A percentile compares a stretch with the other conserved stretches of the same genome.
Evolutionary conservation across 2,888 invertebrate genomes (phyloP).

Genomic region (Linhomoeus sp.): DNA sequence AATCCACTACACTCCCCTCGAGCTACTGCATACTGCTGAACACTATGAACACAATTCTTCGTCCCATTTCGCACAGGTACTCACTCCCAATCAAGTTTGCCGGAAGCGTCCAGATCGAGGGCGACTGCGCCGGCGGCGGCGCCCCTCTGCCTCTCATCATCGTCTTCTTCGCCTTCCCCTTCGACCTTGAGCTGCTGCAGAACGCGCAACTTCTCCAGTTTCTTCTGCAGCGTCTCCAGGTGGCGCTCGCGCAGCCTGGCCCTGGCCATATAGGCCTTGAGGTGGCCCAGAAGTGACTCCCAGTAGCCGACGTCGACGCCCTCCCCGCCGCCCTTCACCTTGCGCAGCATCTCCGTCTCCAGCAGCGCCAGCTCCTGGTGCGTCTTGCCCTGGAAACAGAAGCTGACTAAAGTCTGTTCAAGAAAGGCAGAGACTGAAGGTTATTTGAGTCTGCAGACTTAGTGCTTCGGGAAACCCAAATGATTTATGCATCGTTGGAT

Average conservation of each 20-base stretch:
- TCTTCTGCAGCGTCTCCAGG: conserved; percentile 64
- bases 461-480: too few relatives aligned
- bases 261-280: conserved; percentile 65
- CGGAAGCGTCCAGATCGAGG: too few relatives aligned
- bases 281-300: conserved; percentile 83
- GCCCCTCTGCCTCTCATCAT: neutral
- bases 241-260: conserved; percentile 76
- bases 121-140: too few relatives aligned
- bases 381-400: conserved; percentile 48
- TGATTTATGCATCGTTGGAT: too few relatives aligned
- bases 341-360: conserved; percentile 60
- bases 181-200: conserved; percentile 32
- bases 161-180: conserved; percentile 6
- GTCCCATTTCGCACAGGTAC: too few relatives aligned
- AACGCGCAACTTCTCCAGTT: conserved; percentile 67
- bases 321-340: conserved; percentile 60
- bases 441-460: too few relatives aligned
- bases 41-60: too few relatives aligned
- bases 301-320: conserved; percentile 88
- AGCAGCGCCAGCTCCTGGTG: conserved; percentile 62
- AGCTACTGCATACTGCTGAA: too few relatives aligned
- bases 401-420: neutral
- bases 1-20: too few relatives aligned
- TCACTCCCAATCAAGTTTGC: too few relatives aligned
- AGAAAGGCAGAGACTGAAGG: too few relatives aligned